Percentiles rank a stretch among this genome's conserved stretches.
Conservation (phyloP, 2,888 invertebrate species). For the Apamea monoglypha region DNA sequence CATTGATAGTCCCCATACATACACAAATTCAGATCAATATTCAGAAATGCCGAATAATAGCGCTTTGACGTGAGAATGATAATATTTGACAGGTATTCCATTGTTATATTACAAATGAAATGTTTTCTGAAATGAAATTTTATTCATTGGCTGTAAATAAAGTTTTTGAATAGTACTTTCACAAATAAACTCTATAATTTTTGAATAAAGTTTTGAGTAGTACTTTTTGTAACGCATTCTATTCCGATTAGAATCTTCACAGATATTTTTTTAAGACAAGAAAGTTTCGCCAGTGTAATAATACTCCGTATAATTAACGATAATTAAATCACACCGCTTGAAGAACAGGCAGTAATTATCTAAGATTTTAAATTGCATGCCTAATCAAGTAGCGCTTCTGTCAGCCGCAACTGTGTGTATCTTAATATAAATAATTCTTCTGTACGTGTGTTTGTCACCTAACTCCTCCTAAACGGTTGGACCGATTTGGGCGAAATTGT, state of each 20-base stretch:
- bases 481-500: no score
- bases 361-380: slow-evolving; percentile 46
- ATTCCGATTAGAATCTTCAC: background rate
- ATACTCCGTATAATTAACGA: background rate
- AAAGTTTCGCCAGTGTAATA: background rate
- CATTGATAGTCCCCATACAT: slow-evolving; percentile 53
- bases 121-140: background rate
- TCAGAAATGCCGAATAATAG: slow-evolving; percentile 39
- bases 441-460: no score
- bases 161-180: no score
- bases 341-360: slow-evolving; percentile 23
- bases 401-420: slow-evolving; percentile 49
- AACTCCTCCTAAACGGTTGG: no score
- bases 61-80: slow-evolving; percentile 27
- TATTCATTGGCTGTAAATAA: background rate
- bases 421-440: no score
- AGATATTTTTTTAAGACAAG: background rate
- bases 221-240: background rate
- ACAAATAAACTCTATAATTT: no score
- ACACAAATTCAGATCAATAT: slow-evolving; percentile 50
- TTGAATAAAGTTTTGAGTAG: no score
- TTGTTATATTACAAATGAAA: slow-evolving; percentile 3
- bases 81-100: slow-evolving; percentile 22
- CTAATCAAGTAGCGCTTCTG: slow-evolving; percentile 52
- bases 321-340: slow-evolving; percentile 28